phyloP scores from a whole-genome alignment of 2,113 vertebrate species.

The Crocuta crocuta region DNA sequence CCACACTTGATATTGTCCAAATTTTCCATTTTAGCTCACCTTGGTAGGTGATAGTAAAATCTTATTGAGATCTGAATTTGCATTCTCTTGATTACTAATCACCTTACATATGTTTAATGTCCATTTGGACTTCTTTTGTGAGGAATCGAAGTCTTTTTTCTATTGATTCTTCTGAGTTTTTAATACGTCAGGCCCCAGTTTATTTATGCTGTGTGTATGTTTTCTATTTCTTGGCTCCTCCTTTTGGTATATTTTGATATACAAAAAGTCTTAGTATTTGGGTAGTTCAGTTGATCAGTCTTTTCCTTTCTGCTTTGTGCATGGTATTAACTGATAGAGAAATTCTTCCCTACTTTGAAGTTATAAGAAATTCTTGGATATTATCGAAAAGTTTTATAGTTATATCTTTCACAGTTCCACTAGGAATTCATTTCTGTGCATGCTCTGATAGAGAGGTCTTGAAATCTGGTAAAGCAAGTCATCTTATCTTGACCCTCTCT shows the following conservation, averaged over 20 bases:
- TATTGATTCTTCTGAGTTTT: background rate
- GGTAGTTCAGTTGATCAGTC: background rate
- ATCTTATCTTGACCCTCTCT: background rate
- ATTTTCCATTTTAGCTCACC: background rate
- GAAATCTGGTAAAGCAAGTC: background rate
- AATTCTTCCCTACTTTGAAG: background rate
- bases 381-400: background rate
- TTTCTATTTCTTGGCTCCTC: background rate
- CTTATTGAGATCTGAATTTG: background rate
- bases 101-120: background rate
- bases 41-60: background rate
- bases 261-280: background rate
- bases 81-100: background rate
- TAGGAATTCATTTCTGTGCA: background rate
- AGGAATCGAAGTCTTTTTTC: background rate
- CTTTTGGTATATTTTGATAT: slow-evolving; percentile 16
- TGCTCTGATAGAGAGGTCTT: background rate
- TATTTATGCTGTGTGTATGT: background rate
- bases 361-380: background rate
- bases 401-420: background rate
- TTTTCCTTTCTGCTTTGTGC: slow-evolving; percentile 33
- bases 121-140: slow-evolving; percentile 19
- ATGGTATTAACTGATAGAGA: slow-evolving; percentile 19
- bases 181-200: background rate
- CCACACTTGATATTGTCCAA: background rate